Evolutionary conservation across 2,113 vertebrate genomes (phyloP), one percentile per base, ranked within the genome.

Genomic region (Pterocles orientalis): DNA sequence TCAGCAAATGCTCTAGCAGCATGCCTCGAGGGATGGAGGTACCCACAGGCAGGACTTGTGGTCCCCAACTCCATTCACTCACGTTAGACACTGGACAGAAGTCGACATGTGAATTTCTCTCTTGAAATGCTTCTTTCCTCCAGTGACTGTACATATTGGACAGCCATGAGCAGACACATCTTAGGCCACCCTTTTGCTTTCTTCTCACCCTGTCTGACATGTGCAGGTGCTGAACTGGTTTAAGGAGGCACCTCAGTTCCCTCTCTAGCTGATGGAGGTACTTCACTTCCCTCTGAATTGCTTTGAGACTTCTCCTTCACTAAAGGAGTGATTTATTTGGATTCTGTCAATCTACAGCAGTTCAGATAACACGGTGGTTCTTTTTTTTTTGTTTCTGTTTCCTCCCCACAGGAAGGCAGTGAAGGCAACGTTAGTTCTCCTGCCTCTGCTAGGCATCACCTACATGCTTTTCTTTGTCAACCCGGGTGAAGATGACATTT

Each of bases 391-490:
- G 39, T 39, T 21, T 57, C 41, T 41, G 18, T 78, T 77, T 95
- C n/a, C 65, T 68, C 4, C 58, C 75, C 70, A 71, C 98, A 99
- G 99, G 96, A 99, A 99, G 97, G 99, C 99, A 0, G 99, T 99
- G 82, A 99, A 99, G 97, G 99, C 99, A 34, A 99, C 99, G 0
- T 87, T 99, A 82, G 99, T 99, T 41, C 97, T 99, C 81, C 97
- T 99, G 73, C 99, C 99, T 24, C 98, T 99, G 48, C 98, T 99
- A 34, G 99, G 99, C 43, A 99, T 99, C 97, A 99, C 99, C 79
- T 99, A 99, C 95, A 99, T 99, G 98, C 98, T 99, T 48, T 99
- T 99, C 98, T 99, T 99, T 18, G 98, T 99, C 95, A 99, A 99
- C 88, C 99, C 99, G 0, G 99, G 99, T 8, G 99, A 99, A 91